phyloP scores from a whole-genome alignment of 2,888 invertebrate species.

The Meteorus colon region DNA sequence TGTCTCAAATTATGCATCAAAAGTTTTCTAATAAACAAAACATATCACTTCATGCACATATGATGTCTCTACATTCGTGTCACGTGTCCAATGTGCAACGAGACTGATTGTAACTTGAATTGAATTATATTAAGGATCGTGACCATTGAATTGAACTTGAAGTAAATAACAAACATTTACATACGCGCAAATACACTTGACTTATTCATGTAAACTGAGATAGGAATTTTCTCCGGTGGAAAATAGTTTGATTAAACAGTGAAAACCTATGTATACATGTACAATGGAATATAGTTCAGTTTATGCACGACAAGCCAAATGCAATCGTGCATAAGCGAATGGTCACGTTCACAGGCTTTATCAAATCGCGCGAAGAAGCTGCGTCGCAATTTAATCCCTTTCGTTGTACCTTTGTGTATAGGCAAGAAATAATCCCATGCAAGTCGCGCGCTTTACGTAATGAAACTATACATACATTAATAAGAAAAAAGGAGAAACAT shows the following conservation, averaged over 20 bases:
- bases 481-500: background rate
- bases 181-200: background rate
- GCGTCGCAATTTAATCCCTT: constrained; percentile 14
- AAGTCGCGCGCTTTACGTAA: background rate
- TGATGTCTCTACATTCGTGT: background rate
- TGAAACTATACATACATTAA: background rate
- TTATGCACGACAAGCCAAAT: background rate
- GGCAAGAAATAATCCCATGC: background rate
- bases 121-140: background rate
- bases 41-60: background rate
- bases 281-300: background rate
- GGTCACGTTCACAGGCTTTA: constrained; percentile 25
- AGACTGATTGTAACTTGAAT: background rate
- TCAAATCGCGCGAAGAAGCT: constrained; percentile 22
- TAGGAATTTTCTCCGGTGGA: background rate
- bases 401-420: background rate
- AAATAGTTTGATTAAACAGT: constrained; percentile 4
- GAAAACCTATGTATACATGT: background rate
- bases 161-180: constrained; percentile 12
- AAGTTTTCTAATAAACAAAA: background rate
- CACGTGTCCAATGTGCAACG: background rate
- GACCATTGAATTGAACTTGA: constrained; percentile 9
- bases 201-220: constrained; percentile 1
- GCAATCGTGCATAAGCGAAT: constrained; percentile 14
- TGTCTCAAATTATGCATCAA: too few relatives aligned